Base-by-base conservation (phyloP, 2,113 vertebrate genomes). In the Lophura nycthemera region DNA sequence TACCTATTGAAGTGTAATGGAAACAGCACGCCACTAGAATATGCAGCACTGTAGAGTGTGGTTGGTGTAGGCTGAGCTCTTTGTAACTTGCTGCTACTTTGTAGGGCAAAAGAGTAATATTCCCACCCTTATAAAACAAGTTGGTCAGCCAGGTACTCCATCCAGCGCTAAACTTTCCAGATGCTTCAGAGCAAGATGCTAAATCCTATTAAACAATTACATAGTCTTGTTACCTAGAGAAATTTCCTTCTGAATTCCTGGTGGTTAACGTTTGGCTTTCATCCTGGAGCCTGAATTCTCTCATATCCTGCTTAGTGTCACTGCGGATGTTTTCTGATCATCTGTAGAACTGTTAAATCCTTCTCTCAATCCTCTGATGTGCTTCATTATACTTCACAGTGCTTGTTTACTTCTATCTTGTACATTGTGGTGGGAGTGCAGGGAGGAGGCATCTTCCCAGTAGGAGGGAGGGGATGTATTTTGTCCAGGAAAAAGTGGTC, bases 311-410 rank as follows among this genome's bases (percentile, higher is more conserved):
- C 15, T 71, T 54, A 42, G 8, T 36, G 43, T 73, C 64, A 61
- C 13, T 40, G 38, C 8, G 50, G 82, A 42, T 83, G 38, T 67
- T 85, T 91, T 83, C 50, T 75, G 36, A 34, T 82, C 73, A 59
- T 71, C 64, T 79, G 5, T n/a, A 1, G 11, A 52, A 50, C 8
- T 1, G 1, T 34, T 72, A 74, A 75, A 48, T 83, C 43, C 6
- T 77, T 42, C 50, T 91, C 63, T 52, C 16, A 38, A 2, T 47
- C 32, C 42, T 81, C 56, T 57, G 50, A 0, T 7, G 32, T 50
- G 50, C n/a, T 70, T 50, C 0, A 1, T 20, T 70, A 0, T 21
- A 19, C n/a, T 36, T 73, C 4, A 0, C 4, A 64, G 29, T 12
- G 27, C 32, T 71, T 84, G 30, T 74, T 86, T 61, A 11, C 59